Conservation (phyloP, 2,113 vertebrate genomes). For the Bungarus multicinctus region DNA sequence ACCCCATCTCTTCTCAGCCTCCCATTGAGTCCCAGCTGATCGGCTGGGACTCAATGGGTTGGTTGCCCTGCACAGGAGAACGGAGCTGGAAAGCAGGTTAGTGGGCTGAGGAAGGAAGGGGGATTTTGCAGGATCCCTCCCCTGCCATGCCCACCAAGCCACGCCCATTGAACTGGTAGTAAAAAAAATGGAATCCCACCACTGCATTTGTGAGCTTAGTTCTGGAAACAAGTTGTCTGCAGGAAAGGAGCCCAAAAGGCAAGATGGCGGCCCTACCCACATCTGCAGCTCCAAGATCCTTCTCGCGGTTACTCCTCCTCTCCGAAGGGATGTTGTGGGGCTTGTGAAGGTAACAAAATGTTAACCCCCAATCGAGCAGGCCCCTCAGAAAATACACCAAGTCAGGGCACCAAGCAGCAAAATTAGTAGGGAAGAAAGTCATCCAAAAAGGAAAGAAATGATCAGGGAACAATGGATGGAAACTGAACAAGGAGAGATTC, state of each 20-base stretch:
- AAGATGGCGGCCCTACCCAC: neutral
- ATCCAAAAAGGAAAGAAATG: neutral
- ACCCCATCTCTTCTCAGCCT: too few species aligned
- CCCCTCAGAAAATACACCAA: neutral
- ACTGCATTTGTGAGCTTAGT: too few species aligned
- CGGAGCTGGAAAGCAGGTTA: too few species aligned
- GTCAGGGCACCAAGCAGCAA: neutral
- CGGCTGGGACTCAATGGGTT: too few species aligned
- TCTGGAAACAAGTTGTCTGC: neutral
- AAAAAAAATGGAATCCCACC: too few species aligned
- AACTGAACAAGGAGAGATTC: too few species aligned
- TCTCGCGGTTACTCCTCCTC: neutral
- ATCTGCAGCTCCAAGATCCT: neutral
- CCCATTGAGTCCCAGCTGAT: too few species aligned
- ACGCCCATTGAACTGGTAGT: too few species aligned
- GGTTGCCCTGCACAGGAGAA: too few species aligned
- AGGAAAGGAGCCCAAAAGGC: neutral
- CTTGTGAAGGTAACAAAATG: neutral
- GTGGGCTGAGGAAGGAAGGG: too few species aligned
- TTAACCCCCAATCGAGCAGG: neutral
- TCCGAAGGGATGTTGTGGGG: neutral
- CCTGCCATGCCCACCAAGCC: too few species aligned
- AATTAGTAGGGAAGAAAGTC: neutral
- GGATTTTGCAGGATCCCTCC: too few species aligned
- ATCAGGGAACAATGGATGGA: neutral